Base-by-base conservation (phyloP, 2,113 vertebrate genomes). In the Cheirogaleus medius region DNA sequence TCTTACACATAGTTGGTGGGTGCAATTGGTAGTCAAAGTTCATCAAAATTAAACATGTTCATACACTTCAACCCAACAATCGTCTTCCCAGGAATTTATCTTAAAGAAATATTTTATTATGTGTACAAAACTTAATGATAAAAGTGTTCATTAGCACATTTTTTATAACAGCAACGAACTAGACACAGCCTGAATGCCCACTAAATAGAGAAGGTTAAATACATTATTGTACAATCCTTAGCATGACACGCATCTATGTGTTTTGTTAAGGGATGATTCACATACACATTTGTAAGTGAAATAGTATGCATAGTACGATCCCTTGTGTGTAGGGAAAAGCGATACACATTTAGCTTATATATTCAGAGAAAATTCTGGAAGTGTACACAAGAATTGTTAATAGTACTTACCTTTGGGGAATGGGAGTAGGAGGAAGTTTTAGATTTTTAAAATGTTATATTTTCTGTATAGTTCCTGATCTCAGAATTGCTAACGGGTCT, bases 31-130 rank as follows among this genome's bases (percentile, higher is more conserved):
- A 47, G 69, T 81, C 60, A 90, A 54, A 60, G 80, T 86, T 90
- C 76, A 63, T 87, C 44, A 91, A 96, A 89, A 90, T 44, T 71
- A 91, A 91, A 84, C 64, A 66, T 60, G 39, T 29, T 39, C 13
- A 42, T 52, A 78, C 12, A 73, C 10, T 78, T 95, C n/a, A 83
- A 69, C 20, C 23, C 47, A 87, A 39, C 7, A 78, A 78, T 34
- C 82, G 12, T 39, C 78, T 96, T 80, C 87, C 76, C 14, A 86
- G 32, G 44, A 96, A 64, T 88, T 88, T 56, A 60, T 42, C 58
- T 80, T 81, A 54, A 89, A 94, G 18, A 89, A 85, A 94, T 85
- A 73, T 17, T 85, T 73, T 8, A 34, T 93, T 91, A 64, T 64
- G 32, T 27, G 2, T 71, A 64, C 5, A 66, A 78, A 83, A 8